phyloP scores from a whole-genome alignment of 1,140 invertebrate species.

The Rhagoletis zephyria region DNA sequence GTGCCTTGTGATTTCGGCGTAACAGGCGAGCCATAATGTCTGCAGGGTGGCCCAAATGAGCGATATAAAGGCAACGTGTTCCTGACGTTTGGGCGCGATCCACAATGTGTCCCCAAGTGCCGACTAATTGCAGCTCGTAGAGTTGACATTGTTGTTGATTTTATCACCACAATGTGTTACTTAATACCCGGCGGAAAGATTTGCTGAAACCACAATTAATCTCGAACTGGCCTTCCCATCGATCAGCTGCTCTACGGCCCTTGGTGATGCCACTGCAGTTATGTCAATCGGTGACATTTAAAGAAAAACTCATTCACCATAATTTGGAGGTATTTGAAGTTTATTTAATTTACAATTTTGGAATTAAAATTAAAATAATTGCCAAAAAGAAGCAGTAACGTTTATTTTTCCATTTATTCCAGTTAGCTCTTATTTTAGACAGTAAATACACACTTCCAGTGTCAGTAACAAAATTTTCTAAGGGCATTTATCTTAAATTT shows the following conservation, averaged over 20 bases:
- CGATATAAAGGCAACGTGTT: neutral
- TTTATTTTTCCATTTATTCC: neutral
- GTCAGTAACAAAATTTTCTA: constrained; percentile 55
- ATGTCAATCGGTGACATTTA: neutral
- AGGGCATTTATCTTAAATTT: constrained; percentile 53
- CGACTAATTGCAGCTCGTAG: neutral
- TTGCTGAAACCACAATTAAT: neutral
- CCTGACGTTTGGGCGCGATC: neutral
- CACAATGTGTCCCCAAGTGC: neutral
- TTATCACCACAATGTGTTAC: constrained; percentile 1
- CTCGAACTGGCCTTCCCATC: neutral
- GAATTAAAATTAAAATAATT: neutral
- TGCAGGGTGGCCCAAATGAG: neutral
- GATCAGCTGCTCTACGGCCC: neutral
- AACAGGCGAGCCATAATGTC: neutral
- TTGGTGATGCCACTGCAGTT: neutral
- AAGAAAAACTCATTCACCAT: neutral
- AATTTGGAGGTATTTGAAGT: neutral
- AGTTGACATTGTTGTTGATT: constrained; percentile 8
- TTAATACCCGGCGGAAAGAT: constrained; percentile 24
- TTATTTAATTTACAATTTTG: neutral
- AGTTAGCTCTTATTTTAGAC: neutral
- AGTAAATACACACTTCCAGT: neutral
- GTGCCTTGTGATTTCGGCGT: constrained; percentile 29
- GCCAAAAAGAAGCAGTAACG: neutral